Evolutionary conservation across 2,888 invertebrate genomes (phyloP).

Genomic region (Orthosia incerta): DNA sequence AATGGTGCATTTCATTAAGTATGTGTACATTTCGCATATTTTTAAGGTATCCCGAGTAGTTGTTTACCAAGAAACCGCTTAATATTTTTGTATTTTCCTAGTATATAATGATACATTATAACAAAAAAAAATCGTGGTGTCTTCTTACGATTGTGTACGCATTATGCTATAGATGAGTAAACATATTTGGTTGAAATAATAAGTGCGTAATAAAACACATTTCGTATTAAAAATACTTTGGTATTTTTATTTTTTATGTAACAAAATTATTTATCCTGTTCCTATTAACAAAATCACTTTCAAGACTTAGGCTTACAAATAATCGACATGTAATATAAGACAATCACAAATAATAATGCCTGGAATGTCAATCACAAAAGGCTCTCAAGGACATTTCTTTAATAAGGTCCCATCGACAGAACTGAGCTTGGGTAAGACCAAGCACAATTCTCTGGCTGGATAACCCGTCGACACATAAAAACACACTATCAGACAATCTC

Average conservation of each 20-base stretch:
- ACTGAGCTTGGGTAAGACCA: not conserved
- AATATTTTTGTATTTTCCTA: conserved; percentile 91
- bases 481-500: not conserved
- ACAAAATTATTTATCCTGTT: conserved; percentile 16
- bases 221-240: conserved; percentile 82
- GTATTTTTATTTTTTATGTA: conserved; percentile 69
- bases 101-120: conserved; percentile 86
- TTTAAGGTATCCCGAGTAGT: conserved; percentile 81
- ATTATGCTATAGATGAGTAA: conserved; percentile 90
- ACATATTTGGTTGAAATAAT: conserved; percentile 91
- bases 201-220: conserved; percentile 91
- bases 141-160: conserved; percentile 89
- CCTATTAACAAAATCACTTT: conserved; percentile 20
- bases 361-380: conserved; percentile 1
- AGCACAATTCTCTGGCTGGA: too few species aligned
- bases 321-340: too few species aligned
- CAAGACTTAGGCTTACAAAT: not conserved
- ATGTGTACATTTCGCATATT: conserved; percentile 76
- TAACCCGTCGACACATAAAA: not conserved
- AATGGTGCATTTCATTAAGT: conserved; percentile 85
- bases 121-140: conserved; percentile 82
- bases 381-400: not conserved
- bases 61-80: conserved; percentile 87
- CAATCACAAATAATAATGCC: not conserved
- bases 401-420: too few species aligned